Evolutionary conservation across 2,113 vertebrate species (phyloP).

Genomic region (Brachyhypopomus occidentalis): DNA sequence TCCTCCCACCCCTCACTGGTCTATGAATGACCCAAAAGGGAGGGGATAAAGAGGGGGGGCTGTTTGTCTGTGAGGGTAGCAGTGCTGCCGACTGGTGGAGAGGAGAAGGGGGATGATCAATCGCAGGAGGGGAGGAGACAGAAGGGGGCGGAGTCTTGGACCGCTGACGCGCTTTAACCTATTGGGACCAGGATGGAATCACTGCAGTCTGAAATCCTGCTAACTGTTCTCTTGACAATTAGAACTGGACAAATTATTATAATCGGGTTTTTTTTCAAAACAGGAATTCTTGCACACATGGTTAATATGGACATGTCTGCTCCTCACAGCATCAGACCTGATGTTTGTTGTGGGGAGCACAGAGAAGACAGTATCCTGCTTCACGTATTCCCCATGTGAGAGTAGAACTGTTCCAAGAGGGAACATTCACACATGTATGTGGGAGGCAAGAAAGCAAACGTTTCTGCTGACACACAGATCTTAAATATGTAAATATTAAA

Average conservation of each 20-base stretch:
- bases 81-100: constrained; percentile 66
- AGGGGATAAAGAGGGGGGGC: constrained; percentile 59
- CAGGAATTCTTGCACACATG: background rate
- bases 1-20: constrained; percentile 65
- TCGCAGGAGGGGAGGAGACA: constrained; percentile 43
- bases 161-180: background rate
- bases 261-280: background rate
- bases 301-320: background rate
- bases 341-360: background rate
- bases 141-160: background rate
- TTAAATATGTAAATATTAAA: background rate
- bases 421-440: background rate
- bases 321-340: background rate
- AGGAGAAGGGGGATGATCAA: constrained; percentile 53
- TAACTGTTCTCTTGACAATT: background rate
- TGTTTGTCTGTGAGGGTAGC: constrained; percentile 47
- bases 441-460: background rate
- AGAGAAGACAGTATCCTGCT: background rate
- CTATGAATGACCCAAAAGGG: constrained; percentile 72
- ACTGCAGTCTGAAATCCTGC: background rate
- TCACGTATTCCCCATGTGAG: background rate
- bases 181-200: background rate
- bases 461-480: background rate
- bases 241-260: too few relatives aligned
- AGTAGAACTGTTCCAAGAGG: constrained; percentile 26